Evolutionary conservation across 2,797 vertebrate species (phyloP).

Genomic region (Crax fasciolata): DNA sequence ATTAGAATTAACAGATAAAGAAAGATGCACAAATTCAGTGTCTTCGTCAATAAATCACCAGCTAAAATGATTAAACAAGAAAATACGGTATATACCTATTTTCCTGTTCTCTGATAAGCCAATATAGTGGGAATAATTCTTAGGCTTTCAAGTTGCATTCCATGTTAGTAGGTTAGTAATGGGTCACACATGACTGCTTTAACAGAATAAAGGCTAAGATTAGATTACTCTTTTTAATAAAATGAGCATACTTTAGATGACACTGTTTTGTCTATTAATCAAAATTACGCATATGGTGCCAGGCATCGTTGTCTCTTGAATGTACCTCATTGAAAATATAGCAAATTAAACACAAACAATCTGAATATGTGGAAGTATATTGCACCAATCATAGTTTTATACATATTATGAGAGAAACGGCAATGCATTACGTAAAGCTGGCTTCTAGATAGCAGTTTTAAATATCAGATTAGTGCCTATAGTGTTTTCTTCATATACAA

Average conservation of each 20-base stretch:
- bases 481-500: not conserved
- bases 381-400: constrained; percentile 22
- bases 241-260: constrained; percentile 54
- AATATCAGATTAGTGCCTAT: not conserved
- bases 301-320: constrained; percentile 50
- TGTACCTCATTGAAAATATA: constrained; percentile 66
- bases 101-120: constrained; percentile 68
- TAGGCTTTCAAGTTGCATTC: constrained; percentile 70
- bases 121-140: constrained; percentile 74
- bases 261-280: constrained; percentile 50
- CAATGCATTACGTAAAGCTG: constrained; percentile 1
- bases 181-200: constrained; percentile 76
- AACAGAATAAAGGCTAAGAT: constrained; percentile 72
- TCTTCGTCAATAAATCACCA: constrained; percentile 69
- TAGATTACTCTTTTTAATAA: constrained; percentile 79
- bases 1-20: constrained; percentile 56
- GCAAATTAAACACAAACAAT: constrained; percentile 60
- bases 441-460: not conserved
- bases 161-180: constrained; percentile 72
- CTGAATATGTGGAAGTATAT: constrained; percentile 12
- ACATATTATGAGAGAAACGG: not conserved
- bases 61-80: constrained; percentile 60
- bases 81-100: constrained; percentile 66
- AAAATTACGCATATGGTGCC: constrained; percentile 62
- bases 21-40: constrained; percentile 35